Percentiles rank a stretch among this genome's conserved stretches.
Conservation (phyloP, 2,797 vertebrate species). For the Threskiornis aethiopicus region DNA sequence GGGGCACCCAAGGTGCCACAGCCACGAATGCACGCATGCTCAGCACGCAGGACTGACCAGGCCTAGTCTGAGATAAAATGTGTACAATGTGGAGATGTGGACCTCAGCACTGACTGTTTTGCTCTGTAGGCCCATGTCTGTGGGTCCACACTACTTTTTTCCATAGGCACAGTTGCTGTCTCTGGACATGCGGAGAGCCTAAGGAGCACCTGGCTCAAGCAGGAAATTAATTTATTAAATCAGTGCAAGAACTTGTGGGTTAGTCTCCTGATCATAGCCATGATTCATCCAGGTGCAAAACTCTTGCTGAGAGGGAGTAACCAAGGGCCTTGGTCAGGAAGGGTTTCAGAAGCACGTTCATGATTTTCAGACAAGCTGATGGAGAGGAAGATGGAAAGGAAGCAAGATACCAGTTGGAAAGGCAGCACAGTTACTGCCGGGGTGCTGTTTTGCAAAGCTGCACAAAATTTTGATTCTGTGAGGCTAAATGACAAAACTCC, state of each 20-base stretch:
- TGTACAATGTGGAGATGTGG: not conserved
- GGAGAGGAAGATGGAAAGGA: not conserved
- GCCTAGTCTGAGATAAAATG: not conserved
- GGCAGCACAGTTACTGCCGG: not conserved
- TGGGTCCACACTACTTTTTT: not conserved
- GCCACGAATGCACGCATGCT: fast-evolving
- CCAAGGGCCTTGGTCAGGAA: not conserved
- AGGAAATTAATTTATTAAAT: not conserved
- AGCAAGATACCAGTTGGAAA: not conserved
- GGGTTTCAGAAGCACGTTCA: not conserved
- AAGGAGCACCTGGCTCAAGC: not conserved
- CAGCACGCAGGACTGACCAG: not conserved
- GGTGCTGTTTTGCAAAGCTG: not conserved
- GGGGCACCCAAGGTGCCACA: not conserved
- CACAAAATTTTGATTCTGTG: not conserved
- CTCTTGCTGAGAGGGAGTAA: not conserved
- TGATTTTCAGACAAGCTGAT: not conserved
- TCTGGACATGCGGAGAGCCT: not conserved
- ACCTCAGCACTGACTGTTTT: not conserved
- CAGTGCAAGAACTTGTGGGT: not conserved
- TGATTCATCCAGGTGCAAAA: not conserved
- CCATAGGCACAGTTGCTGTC: fast-evolving
- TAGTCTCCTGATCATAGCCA: not conserved
- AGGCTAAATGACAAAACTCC: not conserved
- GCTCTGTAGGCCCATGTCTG: not conserved